Percentiles rank a stretch among this genome's conserved stretches.
Evolutionary conservation across 2,797 vertebrate genomes (phyloP).

Genomic region (Nothura maculosa): DNA sequence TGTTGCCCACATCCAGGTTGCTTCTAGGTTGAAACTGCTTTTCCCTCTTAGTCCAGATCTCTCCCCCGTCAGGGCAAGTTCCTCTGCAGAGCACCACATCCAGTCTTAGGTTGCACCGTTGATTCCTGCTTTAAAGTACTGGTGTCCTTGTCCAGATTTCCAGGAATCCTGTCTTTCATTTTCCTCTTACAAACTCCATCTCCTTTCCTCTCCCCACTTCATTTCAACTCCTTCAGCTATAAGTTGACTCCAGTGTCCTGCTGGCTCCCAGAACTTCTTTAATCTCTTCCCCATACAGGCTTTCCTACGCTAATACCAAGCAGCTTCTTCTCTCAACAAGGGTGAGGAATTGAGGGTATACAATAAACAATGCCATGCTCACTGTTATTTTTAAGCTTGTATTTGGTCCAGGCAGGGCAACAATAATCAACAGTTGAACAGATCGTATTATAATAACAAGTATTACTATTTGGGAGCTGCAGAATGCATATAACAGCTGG

Average conservation of each 20-base stretch:
- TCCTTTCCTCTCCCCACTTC: not conserved
- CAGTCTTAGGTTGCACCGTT: not conserved
- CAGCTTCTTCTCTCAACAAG: not conserved
- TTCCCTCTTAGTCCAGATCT: not conserved
- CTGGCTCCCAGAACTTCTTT: not conserved
- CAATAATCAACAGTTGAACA: rapidly evolving
- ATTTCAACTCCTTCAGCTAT: not conserved
- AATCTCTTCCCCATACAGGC: not conserved
- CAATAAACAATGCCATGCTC: not conserved
- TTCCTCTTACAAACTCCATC: not conserved
- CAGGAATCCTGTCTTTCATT: not conserved
- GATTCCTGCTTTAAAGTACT: not conserved
- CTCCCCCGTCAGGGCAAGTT: not conserved
- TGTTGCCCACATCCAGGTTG: not conserved
- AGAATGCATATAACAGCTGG: not conserved
- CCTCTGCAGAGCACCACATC: not conserved
- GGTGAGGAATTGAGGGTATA: not conserved
- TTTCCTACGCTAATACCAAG: rapidly evolving
- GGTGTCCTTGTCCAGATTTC: not conserved
- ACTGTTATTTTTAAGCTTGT: not conserved
- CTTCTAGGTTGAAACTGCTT: not conserved
- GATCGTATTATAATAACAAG: not conserved
- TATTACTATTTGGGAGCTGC: not conserved
- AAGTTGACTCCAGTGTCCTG: not conserved
- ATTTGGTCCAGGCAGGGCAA: not conserved